phyloP scores from a whole-genome alignment of 2,888 invertebrate genomes.

The Geophilus truncorum region DNA sequence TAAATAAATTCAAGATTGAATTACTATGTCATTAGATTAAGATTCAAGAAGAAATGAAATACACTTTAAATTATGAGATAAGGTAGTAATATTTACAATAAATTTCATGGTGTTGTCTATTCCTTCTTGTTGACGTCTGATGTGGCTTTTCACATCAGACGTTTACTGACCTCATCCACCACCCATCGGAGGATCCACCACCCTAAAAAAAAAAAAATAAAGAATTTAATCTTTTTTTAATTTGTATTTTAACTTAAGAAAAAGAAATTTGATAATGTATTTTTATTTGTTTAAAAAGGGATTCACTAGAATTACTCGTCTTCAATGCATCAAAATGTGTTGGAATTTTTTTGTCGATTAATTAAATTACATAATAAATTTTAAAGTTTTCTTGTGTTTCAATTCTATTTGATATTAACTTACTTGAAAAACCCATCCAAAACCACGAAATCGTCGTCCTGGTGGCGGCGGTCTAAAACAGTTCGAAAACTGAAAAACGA shows the following conservation, averaged over 20 bases:
- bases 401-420: no score
- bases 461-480: slow-evolving; percentile 9
- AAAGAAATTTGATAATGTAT: no score
- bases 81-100: neutral
- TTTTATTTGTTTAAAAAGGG: no score
- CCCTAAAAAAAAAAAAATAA: neutral
- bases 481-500: neutral
- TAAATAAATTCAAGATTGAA: neutral
- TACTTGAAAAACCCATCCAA: slow-evolving; percentile 14
- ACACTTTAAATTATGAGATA: neutral
- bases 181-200: neutral
- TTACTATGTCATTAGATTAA: neutral
- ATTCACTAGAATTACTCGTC: no score
- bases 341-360: no score
- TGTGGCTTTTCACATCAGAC: neutral
- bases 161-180: slow-evolving; percentile 28
- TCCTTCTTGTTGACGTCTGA: neutral
- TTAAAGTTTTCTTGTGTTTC: no score
- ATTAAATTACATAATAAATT: no score
- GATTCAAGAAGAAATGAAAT: neutral
- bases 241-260: no score
- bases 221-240: no score
- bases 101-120: neutral
- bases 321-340: no score
- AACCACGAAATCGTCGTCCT: slow-evolving; percentile 2